These are phyloP conservation scores for Oncopodura yosiiana DNA, from an alignment of 1,140 invertebrate genomes.

Conservation along the genomic window DNA sequence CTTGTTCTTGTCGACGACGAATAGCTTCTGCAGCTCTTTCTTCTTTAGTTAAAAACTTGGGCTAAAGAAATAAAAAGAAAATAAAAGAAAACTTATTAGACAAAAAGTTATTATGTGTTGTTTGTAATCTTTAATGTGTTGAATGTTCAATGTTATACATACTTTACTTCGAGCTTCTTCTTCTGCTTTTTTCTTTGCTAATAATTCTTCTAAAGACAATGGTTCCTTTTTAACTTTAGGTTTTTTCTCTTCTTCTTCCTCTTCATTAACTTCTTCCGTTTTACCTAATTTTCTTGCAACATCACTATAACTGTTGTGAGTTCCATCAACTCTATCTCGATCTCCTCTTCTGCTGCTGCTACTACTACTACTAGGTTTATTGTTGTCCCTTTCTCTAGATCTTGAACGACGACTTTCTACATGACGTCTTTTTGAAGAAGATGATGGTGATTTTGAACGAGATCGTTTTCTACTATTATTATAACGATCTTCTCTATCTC, in stretches of 20 bases:
- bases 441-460: too few relatives aligned
- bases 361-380: too few relatives aligned
- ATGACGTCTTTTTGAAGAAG: too few relatives aligned
- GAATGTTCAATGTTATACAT: conserved; percentile 1
- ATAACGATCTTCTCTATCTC: too few relatives aligned
- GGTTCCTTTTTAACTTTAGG: conserved; percentile 67
- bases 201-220: conserved; percentile 86
- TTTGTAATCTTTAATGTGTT: not conserved
- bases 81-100: not conserved
- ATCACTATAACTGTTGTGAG: not conserved
- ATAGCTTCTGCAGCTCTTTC: conserved; percentile 82
- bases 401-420: too few relatives aligned
- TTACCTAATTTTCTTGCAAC: not conserved
- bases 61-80: conserved; percentile 44
- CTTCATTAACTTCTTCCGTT: conserved; percentile 20
- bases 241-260: conserved; percentile 39
- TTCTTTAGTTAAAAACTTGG: conserved; percentile 94
- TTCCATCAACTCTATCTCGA: not conserved
- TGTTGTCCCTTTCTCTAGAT: too few relatives aligned
- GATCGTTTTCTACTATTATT: too few relatives aligned
- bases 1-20: conserved; percentile 75
- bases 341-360: not conserved
- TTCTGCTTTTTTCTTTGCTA: conserved; percentile 93
- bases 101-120: not conserved
- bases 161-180: conserved; percentile 80